phyloP scores from a whole-genome alignment of 2,797 vertebrate genomes.

The Diglossa cyanea region DNA sequence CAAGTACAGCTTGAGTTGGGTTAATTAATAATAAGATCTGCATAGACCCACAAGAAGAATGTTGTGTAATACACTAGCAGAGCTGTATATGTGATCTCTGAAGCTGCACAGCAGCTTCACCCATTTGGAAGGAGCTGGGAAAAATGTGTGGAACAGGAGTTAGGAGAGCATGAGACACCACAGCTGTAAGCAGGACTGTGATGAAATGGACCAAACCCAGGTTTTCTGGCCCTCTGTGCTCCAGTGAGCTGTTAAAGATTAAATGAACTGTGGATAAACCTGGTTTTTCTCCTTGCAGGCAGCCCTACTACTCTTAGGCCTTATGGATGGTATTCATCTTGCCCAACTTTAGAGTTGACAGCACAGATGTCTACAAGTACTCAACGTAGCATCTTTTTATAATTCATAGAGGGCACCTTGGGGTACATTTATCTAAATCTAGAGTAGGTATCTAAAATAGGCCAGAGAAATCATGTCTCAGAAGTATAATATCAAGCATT shows the following conservation, averaged over 20 bases:
- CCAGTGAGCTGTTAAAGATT: background rate
- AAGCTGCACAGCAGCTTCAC: background rate
- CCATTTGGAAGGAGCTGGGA: background rate
- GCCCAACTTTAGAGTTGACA: constrained; percentile 24
- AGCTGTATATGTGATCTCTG: background rate
- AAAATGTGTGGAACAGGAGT: background rate
- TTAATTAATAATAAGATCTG: background rate
- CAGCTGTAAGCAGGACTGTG: background rate
- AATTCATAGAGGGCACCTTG: constrained; percentile 54
- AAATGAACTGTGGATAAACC: background rate
- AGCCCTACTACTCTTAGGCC: constrained; percentile 34
- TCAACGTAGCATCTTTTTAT: background rate
- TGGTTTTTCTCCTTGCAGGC: constrained; percentile 8
- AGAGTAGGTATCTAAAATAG: constrained; percentile 15
- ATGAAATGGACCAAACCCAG: background rate
- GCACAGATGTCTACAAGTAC: constrained; percentile 40
- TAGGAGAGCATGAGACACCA: background rate
- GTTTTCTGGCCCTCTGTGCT: background rate
- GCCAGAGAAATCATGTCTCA: constrained; percentile 20
- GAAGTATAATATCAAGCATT: constrained; percentile 32
- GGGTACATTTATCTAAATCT: constrained; percentile 38
- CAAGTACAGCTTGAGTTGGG: background rate
- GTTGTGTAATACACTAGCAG: background rate
- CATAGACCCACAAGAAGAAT: background rate
- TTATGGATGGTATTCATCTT: constrained; percentile 51